Conservation (phyloP, 2,113 vertebrate species). For the Engraulis encrasicolus region DNA sequence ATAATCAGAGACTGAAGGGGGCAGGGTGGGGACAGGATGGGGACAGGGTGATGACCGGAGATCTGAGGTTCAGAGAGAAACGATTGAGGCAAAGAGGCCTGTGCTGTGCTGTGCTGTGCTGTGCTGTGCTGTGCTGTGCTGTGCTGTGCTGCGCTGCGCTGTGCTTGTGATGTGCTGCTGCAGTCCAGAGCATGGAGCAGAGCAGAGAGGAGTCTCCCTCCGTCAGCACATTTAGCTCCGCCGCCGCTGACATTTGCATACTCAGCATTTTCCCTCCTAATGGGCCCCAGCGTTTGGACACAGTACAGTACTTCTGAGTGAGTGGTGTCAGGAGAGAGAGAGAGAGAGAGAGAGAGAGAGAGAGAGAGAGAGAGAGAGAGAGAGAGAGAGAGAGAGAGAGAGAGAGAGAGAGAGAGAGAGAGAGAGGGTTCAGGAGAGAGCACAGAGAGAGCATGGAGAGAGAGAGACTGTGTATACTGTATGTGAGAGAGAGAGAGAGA, state of each 20-base stretch:
- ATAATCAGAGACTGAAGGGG: no score
- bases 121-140: no score
- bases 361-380: neutral
- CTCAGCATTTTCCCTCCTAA: slow-evolving; percentile 62
- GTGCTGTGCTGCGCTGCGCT: slow-evolving; percentile 17
- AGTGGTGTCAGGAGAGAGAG: slow-evolving; percentile 24
- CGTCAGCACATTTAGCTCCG: slow-evolving; percentile 58
- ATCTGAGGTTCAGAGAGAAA: no score
- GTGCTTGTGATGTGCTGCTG: no score
- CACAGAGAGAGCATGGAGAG: slow-evolving; percentile 3
- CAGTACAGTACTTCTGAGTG: slow-evolving; percentile 33
- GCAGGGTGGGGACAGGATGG: no score
- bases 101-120: no score
- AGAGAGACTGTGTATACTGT: no score
- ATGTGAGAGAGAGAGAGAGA: no score
- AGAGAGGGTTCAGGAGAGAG: neutral
- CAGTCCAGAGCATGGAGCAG: no score
- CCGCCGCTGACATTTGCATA: slow-evolving; percentile 66
- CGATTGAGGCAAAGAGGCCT: no score
- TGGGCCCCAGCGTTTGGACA: slow-evolving; percentile 56
- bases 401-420: neutral
- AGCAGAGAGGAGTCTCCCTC: no score
- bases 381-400: neutral
- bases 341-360: neutral
- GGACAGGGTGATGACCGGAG: no score